Evolutionary conservation across 2,888 invertebrate genomes (phyloP).

Genomic region (Hirtodrosophila cameraria): DNA sequence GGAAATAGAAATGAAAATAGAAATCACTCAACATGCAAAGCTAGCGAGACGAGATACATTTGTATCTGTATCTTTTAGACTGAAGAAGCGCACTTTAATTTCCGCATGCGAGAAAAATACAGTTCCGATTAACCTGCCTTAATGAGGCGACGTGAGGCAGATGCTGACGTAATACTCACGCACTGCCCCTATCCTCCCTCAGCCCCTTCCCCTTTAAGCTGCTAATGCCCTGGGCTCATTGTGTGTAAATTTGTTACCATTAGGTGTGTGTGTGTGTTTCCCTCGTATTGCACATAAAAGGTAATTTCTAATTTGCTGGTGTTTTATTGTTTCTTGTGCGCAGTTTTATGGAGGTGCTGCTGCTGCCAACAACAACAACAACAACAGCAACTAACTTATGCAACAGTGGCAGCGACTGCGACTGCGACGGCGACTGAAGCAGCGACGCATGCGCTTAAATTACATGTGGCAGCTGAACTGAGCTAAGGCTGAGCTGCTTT

Average conservation of each 20-base stretch:
- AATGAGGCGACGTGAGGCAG: constrained; percentile 59
- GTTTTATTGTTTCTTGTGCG: constrained; percentile 76
- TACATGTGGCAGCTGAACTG: constrained; percentile 69
- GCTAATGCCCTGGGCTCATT: constrained; percentile 51
- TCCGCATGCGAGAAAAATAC: constrained; percentile 61
- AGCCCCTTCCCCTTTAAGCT: neutral
- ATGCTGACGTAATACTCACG: constrained; percentile 74
- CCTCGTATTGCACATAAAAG: constrained; percentile 70
- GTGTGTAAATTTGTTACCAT: constrained; percentile 78
- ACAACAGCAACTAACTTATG: constrained; percentile 17
- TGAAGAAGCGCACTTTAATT: constrained; percentile 49
- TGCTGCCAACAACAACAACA: constrained; percentile 7
- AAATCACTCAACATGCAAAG: constrained; percentile 16
- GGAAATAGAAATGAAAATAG: too few relatives aligned
- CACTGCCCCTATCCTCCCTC: constrained; percentile 41
- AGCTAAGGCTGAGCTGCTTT: too few relatives aligned
- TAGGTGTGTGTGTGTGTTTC: constrained; percentile 34
- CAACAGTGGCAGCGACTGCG: constrained; percentile 17
- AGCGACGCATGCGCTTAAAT: constrained; percentile 69
- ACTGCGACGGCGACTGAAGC: constrained; percentile 58
- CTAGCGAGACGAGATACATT: constrained; percentile 20
- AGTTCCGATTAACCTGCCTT: constrained; percentile 67
- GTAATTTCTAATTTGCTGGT: constrained; percentile 78
- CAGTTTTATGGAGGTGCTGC: constrained; percentile 58
- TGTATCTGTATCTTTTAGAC: constrained; percentile 27